A percentile compares a stretch with the other conserved stretches of the same genome.
Evolutionary conservation across 2,113 vertebrate species (phyloP).

Genomic region (Laticauda laticaudata): DNA sequence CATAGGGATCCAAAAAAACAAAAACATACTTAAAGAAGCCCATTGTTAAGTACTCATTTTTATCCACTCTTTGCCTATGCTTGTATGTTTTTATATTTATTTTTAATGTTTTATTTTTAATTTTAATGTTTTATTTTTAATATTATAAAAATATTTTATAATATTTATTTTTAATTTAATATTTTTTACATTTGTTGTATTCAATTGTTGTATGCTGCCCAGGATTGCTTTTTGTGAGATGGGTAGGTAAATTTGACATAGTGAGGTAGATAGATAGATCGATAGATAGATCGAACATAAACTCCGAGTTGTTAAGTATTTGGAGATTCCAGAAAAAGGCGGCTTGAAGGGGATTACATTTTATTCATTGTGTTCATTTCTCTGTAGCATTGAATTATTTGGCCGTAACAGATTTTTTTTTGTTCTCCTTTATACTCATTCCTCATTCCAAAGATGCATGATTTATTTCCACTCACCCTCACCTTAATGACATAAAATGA

Average conservation of each 20-base stretch:
- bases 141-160: neutral
- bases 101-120: neutral
- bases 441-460: neutral
- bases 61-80: neutral
- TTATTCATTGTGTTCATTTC: neutral
- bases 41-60: neutral
- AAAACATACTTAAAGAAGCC: neutral
- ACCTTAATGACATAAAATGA: neutral
- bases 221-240: neutral
- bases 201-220: neutral
- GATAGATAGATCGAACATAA: neutral
- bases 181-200: neutral
- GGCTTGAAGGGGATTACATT: neutral
- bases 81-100: neutral
- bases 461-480: neutral
- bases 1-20: neutral
- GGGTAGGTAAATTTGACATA: too few species aligned
- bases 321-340: slow-evolving; percentile 6
- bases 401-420: neutral
- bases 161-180: neutral
- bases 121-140: too few species aligned
- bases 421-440: neutral
- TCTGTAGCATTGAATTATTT: neutral
- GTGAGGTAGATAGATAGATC: too few species aligned
- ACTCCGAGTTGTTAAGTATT: neutral